Evolutionary conservation across 2,797 vertebrate genomes (phyloP).

Genomic region (Hirundo rustica): DNA sequence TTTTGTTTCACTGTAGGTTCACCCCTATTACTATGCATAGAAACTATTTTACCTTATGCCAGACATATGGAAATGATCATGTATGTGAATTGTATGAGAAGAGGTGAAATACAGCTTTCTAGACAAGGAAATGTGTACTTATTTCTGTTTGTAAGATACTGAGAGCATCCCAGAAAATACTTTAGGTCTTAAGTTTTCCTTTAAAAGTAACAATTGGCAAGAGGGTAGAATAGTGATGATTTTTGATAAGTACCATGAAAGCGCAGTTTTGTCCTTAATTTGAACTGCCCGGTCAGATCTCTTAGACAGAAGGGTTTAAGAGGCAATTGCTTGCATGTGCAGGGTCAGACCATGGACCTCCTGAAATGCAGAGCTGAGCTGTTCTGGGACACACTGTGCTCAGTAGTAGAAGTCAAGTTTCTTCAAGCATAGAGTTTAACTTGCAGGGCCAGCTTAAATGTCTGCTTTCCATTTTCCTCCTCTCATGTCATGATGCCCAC

Average conservation of each 20-base stretch:
- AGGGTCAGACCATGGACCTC: not conserved
- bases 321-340: not conserved
- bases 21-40: slow-evolving; percentile 65
- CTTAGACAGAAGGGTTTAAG: not conserved
- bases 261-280: slow-evolving; percentile 8
- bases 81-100: slow-evolving; percentile 74
- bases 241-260: slow-evolving; percentile 50
- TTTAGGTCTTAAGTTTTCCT: slow-evolving; percentile 44
- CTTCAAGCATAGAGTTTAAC: not conserved
- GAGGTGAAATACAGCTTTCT: slow-evolving; percentile 69
- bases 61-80: slow-evolving; percentile 80
- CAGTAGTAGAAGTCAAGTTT: not conserved
- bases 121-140: slow-evolving; percentile 61
- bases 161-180: slow-evolving; percentile 56
- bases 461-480: not conserved
- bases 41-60: slow-evolving; percentile 75
- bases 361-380: not conserved
- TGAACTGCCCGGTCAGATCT: not conserved
- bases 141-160: slow-evolving; percentile 59
- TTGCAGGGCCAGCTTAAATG: not conserved
- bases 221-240: slow-evolving; percentile 10
- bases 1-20: slow-evolving; percentile 71
- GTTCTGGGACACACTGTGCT: not conserved
- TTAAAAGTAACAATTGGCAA: slow-evolving; percentile 16
- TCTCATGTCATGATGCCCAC: not conserved